Conservation (phyloP, 2,888 invertebrate species). For the Prosapia bicincta region DNA sequence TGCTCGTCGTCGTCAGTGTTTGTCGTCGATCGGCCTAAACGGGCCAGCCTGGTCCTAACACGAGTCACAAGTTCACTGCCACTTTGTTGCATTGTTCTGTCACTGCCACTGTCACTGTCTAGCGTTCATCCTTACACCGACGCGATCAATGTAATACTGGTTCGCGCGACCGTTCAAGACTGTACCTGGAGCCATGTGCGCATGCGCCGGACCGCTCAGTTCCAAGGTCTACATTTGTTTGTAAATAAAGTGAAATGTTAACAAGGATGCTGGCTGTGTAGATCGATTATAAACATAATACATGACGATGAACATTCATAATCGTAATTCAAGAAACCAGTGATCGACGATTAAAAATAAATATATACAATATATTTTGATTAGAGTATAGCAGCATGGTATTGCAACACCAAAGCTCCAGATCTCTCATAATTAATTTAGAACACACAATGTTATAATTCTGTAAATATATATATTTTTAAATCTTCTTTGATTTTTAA, state of each 20-base stretch:
- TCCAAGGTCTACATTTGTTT: not conserved
- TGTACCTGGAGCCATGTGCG: not conserved
- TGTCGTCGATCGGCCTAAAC: conserved; percentile 24
- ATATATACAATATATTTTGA: too few species aligned
- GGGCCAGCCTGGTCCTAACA: conserved; percentile 26
- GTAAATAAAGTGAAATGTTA: not conserved
- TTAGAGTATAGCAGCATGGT: too few species aligned
- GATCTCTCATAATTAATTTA: too few species aligned
- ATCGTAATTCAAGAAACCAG: too few species aligned
- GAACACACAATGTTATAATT: too few species aligned
- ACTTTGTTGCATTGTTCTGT: conserved; percentile 2
- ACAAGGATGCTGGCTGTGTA: too few species aligned
- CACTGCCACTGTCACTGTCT: conserved; percentile 11
- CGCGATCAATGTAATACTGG: conserved; percentile 26
- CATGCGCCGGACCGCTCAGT: not conserved
- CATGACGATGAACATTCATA: too few species aligned
- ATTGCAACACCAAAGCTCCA: too few species aligned
- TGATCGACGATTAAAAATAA: too few species aligned
- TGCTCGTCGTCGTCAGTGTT: not conserved
- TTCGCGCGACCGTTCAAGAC: not conserved
- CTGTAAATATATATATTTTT: too few species aligned
- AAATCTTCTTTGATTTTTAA: too few species aligned
- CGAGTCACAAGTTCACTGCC: conserved; percentile 23
- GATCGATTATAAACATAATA: too few species aligned
- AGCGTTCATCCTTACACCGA: not conserved